Base-by-base conservation (phyloP, 2,113 vertebrate species). In the Paramormyrops kingsleyae region DNA sequence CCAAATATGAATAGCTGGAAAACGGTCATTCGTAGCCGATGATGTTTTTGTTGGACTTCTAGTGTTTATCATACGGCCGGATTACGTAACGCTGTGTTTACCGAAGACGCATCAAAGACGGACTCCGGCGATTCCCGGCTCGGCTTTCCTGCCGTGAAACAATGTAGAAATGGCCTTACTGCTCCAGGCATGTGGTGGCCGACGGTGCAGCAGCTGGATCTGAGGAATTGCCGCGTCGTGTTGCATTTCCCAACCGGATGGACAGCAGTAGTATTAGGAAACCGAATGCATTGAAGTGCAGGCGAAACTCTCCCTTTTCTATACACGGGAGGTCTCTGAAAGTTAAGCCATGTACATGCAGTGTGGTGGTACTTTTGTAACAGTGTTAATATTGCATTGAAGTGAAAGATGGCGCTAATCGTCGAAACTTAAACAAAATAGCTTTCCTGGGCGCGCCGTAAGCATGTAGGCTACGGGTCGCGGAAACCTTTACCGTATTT, bases 41-140 rank as follows among this genome's bases (percentile, higher is more conserved):
- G 42, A 21, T 85, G 46, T 85, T 85, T 47, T 85, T n/a, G 21
- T 47, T 85, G 83, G 46, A 85, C 21, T 39, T 21, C 2, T 10
- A 19, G 39, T 83, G 50, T 83, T 42, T 80, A 50, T 56, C 53
- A 42, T 83, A n/a, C 31, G 31, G 15, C 19, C 27, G 35, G 10
- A 83, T 89, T 83, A 44, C 80, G 70, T 47, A 83, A 56, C 27
- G 35, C 80, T 89, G 31, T 89, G 19, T 13, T 89, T 83, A 53
- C 46, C 39, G 21, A 80, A 89, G 80, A 35, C 74, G 50, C 47
- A 88, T 88, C 59, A 83, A 74, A 88, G 27, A 13, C 83, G 15
- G 31, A 83, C 52, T 42, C 47, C 46, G 47, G 49, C 47, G 42
- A 27, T 74, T 80, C 46, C 46, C 12, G 10, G 42, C 27, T 74